phyloP scores from a whole-genome alignment of 2,113 vertebrate genomes.

The Dasyurus viverrinus region DNA sequence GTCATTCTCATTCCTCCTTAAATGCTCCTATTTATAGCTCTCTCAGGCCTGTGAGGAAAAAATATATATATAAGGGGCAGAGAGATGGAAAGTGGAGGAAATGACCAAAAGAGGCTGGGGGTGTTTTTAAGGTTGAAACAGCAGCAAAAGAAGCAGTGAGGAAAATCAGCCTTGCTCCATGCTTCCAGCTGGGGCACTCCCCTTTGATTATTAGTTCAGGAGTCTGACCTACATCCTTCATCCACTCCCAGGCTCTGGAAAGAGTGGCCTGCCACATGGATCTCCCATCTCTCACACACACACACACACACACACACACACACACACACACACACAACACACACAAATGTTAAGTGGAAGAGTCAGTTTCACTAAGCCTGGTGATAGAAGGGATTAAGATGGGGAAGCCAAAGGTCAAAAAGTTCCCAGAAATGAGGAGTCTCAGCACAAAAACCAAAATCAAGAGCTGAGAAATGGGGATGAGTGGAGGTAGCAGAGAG shows the following conservation, averaged over 20 bases:
- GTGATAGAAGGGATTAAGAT: not conserved
- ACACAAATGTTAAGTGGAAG: not conserved
- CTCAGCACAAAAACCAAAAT: not conserved
- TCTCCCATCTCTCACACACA: not conserved
- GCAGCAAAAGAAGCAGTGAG: not conserved
- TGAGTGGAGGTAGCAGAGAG: not conserved
- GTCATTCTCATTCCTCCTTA: slow-evolving; percentile 33
- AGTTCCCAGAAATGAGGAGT: not conserved
- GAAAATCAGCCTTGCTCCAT: slow-evolving; percentile 13
- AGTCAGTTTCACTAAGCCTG: not conserved
- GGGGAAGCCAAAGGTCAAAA: not conserved
- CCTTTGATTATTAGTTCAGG: slow-evolving; percentile 14
- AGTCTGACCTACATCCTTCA: not conserved
- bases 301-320: not conserved
- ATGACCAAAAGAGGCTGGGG: slow-evolving; percentile 51
- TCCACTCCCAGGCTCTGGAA: not conserved
- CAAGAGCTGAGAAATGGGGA: not conserved
- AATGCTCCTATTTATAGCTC: slow-evolving; percentile 22
- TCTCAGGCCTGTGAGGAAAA: not conserved
- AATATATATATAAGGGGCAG: slow-evolving; percentile 3
- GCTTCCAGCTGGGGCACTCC: slow-evolving; percentile 10
- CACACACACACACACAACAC: not conserved
- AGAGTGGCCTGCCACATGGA: not conserved
- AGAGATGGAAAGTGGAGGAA: slow-evolving; percentile 55
- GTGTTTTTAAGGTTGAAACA: slow-evolving; percentile 45